Evolutionary conservation across 2,113 vertebrate genomes (phyloP).

Genomic region (Myotis brandtii): DNA sequence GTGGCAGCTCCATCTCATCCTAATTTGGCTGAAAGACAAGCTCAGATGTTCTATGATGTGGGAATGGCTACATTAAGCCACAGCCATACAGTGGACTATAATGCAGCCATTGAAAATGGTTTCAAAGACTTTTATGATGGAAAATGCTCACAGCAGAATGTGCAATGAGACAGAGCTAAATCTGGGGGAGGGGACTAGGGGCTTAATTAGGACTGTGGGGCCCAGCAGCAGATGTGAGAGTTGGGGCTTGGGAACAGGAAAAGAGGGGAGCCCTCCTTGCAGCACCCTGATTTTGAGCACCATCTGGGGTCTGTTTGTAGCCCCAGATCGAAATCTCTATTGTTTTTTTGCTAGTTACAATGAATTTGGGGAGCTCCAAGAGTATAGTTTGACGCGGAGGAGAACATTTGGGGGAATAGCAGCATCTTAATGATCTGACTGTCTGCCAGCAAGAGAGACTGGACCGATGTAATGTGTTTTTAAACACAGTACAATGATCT

Average conservation of each 20-base stretch:
- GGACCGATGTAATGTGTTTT: slow-evolving; percentile 38
- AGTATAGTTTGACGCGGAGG: neutral
- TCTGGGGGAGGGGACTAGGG: neutral
- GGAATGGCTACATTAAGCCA: neutral
- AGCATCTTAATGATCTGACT: neutral
- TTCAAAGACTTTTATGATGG: neutral
- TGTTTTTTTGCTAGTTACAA: neutral
- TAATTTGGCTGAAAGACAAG: slow-evolving; percentile 27
- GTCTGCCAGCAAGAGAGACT: neutral
- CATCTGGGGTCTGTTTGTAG: neutral
- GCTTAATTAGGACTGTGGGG: neutral
- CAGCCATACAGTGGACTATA: neutral
- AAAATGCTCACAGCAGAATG: neutral
- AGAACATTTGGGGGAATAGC: neutral
- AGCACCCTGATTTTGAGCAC: neutral
- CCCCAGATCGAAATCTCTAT: neutral
- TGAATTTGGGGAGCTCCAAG: neutral
- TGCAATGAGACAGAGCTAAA: neutral
- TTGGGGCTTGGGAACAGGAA: neutral
- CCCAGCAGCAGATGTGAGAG: neutral
- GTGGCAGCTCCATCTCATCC: neutral
- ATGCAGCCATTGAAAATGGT: slow-evolving; percentile 37
- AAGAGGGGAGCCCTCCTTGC: neutral
- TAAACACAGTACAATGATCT: slow-evolving; percentile 43
- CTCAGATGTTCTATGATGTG: neutral